Evolutionary conservation across 1,140 invertebrate genomes (phyloP), one percentile per base, ranked within the genome.

Genomic region (Caligus rogercresseyi): DNA sequence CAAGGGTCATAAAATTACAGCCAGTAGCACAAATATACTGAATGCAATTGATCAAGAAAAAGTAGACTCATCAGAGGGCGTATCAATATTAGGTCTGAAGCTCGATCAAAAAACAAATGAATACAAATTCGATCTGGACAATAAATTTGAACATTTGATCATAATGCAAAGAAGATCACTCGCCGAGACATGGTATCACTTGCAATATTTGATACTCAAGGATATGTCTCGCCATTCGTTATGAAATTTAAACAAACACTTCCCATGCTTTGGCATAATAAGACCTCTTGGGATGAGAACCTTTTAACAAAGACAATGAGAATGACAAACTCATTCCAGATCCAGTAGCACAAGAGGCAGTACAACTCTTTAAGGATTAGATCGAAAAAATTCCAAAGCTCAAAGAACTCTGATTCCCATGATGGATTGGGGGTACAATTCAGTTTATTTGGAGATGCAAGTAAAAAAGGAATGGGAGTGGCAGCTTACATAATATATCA

Each of bases 81-180:
- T 20, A 25, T 56, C 54, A 1, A 20, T 56, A 13, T 18, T 56
- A 25, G 20, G 54, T 3, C 24, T 56, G 3, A 56, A 13, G 2
- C 54, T n/a, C 2, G 15, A 56, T 56, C 54, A 3, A 13, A 18
- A 56, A 56, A 56, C 15, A 3, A 25, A 56, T 18, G 15, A 56
- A 25, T 56, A 21, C 20, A 56, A 56, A 20, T 56, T 56, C 14
- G 54, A 56, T 3, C 24, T 56, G 24, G 54, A 56, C 14, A 25
- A 56, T 16, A 56, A 56, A 56, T 56, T 56, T 25, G 2, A 56
- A 21, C 54, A 56, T 56, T 56, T 18, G 15, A 56, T 18, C n/a
- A 21, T n/a, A 2, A 56, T 2, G 20, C 54, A 18, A 25, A n/a
- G 3, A 14, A 21, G 3, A 56, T 56, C 2, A 56, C 54, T 25